Base-by-base conservation (phyloP, 2,888 invertebrate species). In the Xanthorhoe spadicearia region DNA sequence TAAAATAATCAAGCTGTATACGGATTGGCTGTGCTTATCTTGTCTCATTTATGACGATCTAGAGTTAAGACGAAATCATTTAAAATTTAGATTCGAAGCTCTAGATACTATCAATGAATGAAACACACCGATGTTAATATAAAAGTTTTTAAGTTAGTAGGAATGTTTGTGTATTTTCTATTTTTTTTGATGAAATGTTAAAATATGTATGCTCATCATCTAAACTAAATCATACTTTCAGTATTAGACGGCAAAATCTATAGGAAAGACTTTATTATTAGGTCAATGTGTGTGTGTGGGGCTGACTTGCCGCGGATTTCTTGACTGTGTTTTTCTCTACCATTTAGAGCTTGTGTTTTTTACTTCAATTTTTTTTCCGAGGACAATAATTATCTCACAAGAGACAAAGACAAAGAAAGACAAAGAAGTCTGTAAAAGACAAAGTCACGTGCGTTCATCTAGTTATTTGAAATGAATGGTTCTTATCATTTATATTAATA, bases 61-160 rank as follows among this genome's bases (percentile, higher is more conserved):
- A 60, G 51, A 60, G 55, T 55, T 55, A 18, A 9, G 32, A 48
- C 17, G 23, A 60, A 46, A n/a, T 35, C 13, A 65, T 65, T 59
- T 65, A 17, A 61, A 61, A 56, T 61, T 65, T 51, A 51, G 35
- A 52, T 65, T 53, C 9, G 1, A 9, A 23, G n/a, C 32, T 56
- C 7, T 54, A 57, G 57, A 71, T 68, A 73, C 38, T 13, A 73
- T 71, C 66, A 68, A 63, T 73, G 68, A 73, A 71, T 56, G 67
- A 66, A 68, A 56, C 28, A 35, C 38, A 43, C 38, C 38, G 38
- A 43, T 13, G 3, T 13, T 43, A 4, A 43, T 13, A 13, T 43
- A 13, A 43, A 43, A 43, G 3, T 43, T 13, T 1, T 3, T 13
- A 13, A 13, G 13, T 43, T 43, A 13, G 13, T 43, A 3, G 3